Conservation (phyloP, 2,797 vertebrate species). For the Nannoperca australis region DNA sequence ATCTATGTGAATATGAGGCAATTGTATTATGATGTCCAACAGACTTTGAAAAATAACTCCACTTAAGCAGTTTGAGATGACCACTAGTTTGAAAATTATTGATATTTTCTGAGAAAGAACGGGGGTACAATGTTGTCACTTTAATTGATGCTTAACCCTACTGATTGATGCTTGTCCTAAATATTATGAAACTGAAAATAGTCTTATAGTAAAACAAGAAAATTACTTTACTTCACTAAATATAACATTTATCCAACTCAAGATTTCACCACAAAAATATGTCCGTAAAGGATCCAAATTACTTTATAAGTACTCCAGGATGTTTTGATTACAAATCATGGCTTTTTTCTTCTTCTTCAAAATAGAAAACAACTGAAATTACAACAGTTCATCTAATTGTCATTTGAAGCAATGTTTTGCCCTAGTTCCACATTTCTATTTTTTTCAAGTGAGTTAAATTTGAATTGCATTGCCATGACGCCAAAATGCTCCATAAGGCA, state of each 20-base stretch:
- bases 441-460: slow-evolving; percentile 89
- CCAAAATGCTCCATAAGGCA: slow-evolving; percentile 97
- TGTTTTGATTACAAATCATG: slow-evolving; percentile 91
- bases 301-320: slow-evolving; percentile 80
- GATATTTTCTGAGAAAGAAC: slow-evolving; percentile 61
- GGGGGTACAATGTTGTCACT: slow-evolving; percentile 55
- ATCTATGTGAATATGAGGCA: slow-evolving; percentile 63
- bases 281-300: slow-evolving; percentile 74
- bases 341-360: slow-evolving; percentile 86
- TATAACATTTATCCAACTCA: slow-evolving; percentile 82
- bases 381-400: slow-evolving; percentile 74
- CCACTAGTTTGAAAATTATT: slow-evolving; percentile 54
- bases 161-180: slow-evolving; percentile 70
- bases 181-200: slow-evolving; percentile 79
- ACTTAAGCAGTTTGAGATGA: slow-evolving; percentile 57
- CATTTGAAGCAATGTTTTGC: slow-evolving; percentile 79
- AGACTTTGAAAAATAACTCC: slow-evolving; percentile 57
- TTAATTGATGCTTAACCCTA: slow-evolving; percentile 67
- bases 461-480: slow-evolving; percentile 93
- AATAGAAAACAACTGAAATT: slow-evolving; percentile 76
- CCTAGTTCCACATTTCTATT: slow-evolving; percentile 58
- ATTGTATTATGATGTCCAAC: slow-evolving; percentile 45
- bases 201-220: slow-evolving; percentile 79
- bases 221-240: slow-evolving; percentile 82
- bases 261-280: slow-evolving; percentile 84